A percentile compares a stretch with the other conserved stretches of the same genome.
Conservation (phyloP, 2,113 vertebrate genomes). For the Actenoides lindsayi region DNA sequence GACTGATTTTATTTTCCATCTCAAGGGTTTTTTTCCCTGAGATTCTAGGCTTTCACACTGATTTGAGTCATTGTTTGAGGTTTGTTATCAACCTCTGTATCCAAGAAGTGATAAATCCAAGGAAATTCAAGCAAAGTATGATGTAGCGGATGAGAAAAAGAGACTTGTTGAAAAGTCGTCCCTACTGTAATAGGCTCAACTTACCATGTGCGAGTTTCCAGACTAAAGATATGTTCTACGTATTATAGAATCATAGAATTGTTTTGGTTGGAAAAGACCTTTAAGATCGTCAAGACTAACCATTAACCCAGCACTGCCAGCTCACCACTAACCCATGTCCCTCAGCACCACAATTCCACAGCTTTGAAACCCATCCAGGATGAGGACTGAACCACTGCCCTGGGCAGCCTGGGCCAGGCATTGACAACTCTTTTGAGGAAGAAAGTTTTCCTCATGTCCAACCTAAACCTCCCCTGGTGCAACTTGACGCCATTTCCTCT, state of each 20-base stretch:
- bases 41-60: background rate
- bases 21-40: accelerated
- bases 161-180: background rate
- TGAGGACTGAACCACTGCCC: background rate
- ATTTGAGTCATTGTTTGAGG: background rate
- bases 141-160: background rate
- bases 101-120: background rate
- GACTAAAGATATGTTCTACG: background rate
- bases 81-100: background rate
- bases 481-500: too few relatives aligned
- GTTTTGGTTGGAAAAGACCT: background rate
- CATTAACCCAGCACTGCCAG: background rate
- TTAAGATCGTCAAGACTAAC: background rate
- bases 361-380: background rate
- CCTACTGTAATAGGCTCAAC: background rate
- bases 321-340: background rate
- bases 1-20: background rate
- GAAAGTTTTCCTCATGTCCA: background rate
- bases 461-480: background rate
- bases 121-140: background rate
- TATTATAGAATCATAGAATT: background rate
- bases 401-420: background rate
- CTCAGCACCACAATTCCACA: background rate
- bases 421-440: background rate
- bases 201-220: background rate